Evolutionary conservation across 2,888 invertebrate genomes (phyloP).

Genomic region (Palloptera scutellata): DNA sequence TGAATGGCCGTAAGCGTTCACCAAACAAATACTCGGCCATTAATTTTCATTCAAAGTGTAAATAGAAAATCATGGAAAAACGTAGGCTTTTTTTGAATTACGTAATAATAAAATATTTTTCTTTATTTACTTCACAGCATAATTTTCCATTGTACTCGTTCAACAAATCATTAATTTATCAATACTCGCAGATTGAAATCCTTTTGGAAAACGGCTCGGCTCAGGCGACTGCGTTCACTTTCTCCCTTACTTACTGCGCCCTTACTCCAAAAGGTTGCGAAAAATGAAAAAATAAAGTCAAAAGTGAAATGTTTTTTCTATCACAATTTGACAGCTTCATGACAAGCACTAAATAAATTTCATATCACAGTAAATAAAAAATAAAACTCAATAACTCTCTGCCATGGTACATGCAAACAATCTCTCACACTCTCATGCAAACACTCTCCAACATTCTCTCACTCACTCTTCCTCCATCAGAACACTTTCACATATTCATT

Average conservation of each 20-base stretch:
- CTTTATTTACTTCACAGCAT: no score
- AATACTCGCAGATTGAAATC: no score
- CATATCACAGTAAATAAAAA: background rate
- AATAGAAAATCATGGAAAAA: no score
- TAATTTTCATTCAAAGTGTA: constrained; percentile 35
- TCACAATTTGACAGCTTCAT: constrained; percentile 59
- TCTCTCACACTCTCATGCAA: background rate
- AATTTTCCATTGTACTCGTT: no score
- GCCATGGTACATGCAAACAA: background rate
- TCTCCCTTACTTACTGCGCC: no score
- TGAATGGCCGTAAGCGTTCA: background rate
- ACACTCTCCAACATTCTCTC: no score
- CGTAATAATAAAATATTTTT: no score
- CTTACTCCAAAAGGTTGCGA: no score
- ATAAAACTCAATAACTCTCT: background rate
- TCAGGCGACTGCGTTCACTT: no score
- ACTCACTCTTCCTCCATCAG: background rate
- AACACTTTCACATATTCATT: background rate
- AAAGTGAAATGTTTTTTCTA: constrained; percentile 56
- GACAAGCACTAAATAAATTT: constrained; percentile 60
- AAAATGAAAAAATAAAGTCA: constrained; percentile 48
- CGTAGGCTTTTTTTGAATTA: no score
- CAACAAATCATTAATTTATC: no score
- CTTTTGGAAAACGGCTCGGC: no score
- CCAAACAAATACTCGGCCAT: constrained; percentile 14